phyloP scores from a whole-genome alignment of 2,888 invertebrate genomes.

The Cantharis rustica region DNA sequence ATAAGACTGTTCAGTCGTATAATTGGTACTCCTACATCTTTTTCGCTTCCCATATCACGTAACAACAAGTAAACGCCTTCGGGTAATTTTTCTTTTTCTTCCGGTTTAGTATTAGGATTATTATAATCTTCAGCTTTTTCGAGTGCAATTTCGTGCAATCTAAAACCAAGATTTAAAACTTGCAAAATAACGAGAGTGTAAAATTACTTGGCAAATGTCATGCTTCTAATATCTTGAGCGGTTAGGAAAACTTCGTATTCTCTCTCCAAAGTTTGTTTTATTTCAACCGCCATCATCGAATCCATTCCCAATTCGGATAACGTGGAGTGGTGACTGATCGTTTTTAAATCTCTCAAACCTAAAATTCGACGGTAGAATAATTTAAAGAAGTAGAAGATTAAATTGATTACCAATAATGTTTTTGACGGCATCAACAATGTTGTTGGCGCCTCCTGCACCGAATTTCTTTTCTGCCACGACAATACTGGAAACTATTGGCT shows the following conservation, averaged over 20 bases:
- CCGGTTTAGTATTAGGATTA: slow-evolving; percentile 3
- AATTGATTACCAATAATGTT: slow-evolving; percentile 58
- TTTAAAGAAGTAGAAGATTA: not conserved
- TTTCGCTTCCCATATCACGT: slow-evolving; percentile 67
- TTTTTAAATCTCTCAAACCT: slow-evolving; percentile 71
- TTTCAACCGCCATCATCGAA: slow-evolving; percentile 96
- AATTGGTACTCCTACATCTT: slow-evolving; percentile 59
- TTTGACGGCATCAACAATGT: slow-evolving; percentile 74
- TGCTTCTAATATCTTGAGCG: slow-evolving; percentile 80
- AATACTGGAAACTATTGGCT: slow-evolving; percentile 77
- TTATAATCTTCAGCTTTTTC: slow-evolving; percentile 56
- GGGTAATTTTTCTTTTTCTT: slow-evolving; percentile 21
- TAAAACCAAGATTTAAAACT: slow-evolving; percentile 36
- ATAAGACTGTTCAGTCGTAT: slow-evolving; percentile 41
- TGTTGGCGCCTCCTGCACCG: slow-evolving; percentile 64
- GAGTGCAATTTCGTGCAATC: slow-evolving; percentile 61
- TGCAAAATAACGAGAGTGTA: not conserved
- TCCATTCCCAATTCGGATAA: slow-evolving; percentile 95
- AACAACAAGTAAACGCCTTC: slow-evolving; percentile 63
- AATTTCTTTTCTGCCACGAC: slow-evolving; percentile 84
- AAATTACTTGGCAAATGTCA: slow-evolving; percentile 73
- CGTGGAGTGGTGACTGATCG: slow-evolving; percentile 70
- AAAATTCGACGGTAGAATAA: not conserved
- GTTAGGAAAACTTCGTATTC: slow-evolving; percentile 87
- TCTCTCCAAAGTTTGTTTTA: slow-evolving; percentile 88